Conservation (phyloP, 2,797 vertebrate species). For the Luscinia luscinia region DNA sequence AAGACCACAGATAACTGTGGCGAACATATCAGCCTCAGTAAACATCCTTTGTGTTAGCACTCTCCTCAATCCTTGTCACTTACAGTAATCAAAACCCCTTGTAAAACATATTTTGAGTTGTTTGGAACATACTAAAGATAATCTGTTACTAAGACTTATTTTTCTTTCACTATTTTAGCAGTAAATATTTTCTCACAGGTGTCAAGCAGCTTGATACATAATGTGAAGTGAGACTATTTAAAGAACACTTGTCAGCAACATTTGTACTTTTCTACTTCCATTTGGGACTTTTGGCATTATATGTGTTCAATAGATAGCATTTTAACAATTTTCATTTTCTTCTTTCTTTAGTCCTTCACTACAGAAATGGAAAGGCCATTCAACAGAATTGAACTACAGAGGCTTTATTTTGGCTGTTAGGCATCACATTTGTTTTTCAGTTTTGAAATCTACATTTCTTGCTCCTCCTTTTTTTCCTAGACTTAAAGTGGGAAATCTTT, state of each 20-base stretch:
- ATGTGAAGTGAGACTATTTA: conserved; percentile 16
- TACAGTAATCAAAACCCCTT: neutral
- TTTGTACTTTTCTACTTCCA: neutral
- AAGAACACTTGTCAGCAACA: conserved; percentile 2
- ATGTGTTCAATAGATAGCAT: neutral
- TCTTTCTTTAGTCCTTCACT: neutral
- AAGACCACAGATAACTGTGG: neutral
- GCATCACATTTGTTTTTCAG: neutral
- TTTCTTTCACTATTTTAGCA: neutral
- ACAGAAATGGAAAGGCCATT: neutral
- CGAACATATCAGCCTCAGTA: neutral
- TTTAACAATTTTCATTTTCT: neutral
- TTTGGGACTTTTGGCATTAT: conserved; percentile 3
- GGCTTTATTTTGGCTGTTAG: neutral
- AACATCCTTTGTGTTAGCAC: neutral
- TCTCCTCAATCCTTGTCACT: neutral
- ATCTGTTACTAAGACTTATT: neutral
- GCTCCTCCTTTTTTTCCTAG: neutral
- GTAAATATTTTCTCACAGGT: conserved; percentile 26
- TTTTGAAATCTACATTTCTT: neutral
- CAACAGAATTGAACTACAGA: neutral
- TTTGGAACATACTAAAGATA: neutral
- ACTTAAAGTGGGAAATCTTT: neutral
- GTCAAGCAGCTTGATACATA: neutral
- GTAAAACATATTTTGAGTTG: neutral